These are phyloP conservation scores for Poeciliopsis turneri DNA, from an alignment of 2,797 vertebrate species.

Conservation along the genomic window DNA sequence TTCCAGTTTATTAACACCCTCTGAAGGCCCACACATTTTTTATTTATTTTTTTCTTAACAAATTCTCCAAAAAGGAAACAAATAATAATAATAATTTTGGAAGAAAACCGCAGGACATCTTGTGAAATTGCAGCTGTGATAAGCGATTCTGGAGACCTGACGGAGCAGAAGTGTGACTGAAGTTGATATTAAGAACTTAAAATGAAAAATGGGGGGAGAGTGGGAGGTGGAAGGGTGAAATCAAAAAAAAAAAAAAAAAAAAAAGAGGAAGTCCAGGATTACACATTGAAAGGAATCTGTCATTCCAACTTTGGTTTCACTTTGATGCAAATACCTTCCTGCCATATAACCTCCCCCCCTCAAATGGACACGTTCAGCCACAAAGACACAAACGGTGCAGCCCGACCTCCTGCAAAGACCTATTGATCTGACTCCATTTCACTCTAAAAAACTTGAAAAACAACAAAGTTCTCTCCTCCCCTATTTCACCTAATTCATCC, in stretches of 20 bases:
- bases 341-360: constrained; percentile 4
- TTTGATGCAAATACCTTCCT: constrained; percentile 31
- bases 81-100: neutral
- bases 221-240: neutral
- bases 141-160: neutral
- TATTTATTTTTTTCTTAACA: neutral
- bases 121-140: neutral
- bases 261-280: constrained; percentile 9
- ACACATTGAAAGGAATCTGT: neutral
- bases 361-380: constrained; percentile 12
- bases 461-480: constrained; percentile 8
- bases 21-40: neutral
- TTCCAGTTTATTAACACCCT: constrained; percentile 52
- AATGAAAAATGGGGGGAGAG: neutral
- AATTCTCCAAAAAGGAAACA: neutral
- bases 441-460: constrained; percentile 25
- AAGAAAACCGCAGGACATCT: neutral
- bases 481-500: neutral
- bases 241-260: neutral
- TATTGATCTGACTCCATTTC: constrained; percentile 1
- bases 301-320: constrained; percentile 25
- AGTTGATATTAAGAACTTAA: neutral
- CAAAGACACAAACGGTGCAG: neutral
- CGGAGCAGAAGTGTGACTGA: neutral
- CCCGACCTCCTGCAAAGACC: constrained; percentile 8